A percentile compares a stretch with the other conserved stretches of the same genome.
These are phyloP conservation scores for Yponomeuta evonymella DNA, from an alignment of 2,888 invertebrate species.

Conservation along the genomic window DNA sequence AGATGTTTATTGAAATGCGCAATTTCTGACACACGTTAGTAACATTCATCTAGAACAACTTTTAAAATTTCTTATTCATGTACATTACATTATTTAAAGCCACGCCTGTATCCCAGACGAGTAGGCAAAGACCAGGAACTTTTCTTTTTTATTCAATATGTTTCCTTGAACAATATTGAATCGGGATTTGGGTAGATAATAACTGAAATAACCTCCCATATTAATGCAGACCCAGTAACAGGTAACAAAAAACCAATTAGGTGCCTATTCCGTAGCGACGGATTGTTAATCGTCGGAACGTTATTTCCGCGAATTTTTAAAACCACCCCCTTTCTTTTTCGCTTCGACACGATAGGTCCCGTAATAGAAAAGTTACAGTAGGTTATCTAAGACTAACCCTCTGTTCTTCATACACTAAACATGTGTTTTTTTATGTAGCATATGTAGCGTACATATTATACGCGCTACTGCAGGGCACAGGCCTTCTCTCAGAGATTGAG, in stretches of 20 bases:
- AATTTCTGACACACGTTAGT: no score
- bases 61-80: no score
- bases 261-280: slow-evolving; percentile 12
- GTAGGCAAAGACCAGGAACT: no score
- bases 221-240: slow-evolving; percentile 16
- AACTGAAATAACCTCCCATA: background rate
- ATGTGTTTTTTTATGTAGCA: no score
- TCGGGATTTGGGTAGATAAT: background rate
- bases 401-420: no score
- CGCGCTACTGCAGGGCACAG: no score
- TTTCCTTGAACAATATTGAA: background rate
- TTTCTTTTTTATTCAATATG: background rate
- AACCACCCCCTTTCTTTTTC: slow-evolving; percentile 40
- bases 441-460: no score
- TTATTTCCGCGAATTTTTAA: slow-evolving; percentile 37
- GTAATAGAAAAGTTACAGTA: background rate
- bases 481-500: no score
- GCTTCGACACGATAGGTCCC: slow-evolving; percentile 22
- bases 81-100: no score
- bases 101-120: no score
- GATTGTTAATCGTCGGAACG: slow-evolving; percentile 27
- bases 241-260: slow-evolving; percentile 13
- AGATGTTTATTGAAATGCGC: no score
- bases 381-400: background rate
- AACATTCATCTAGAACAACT: no score